phyloP scores from a whole-genome alignment of 2,113 vertebrate species.

The Picathartes gymnocephalus region DNA sequence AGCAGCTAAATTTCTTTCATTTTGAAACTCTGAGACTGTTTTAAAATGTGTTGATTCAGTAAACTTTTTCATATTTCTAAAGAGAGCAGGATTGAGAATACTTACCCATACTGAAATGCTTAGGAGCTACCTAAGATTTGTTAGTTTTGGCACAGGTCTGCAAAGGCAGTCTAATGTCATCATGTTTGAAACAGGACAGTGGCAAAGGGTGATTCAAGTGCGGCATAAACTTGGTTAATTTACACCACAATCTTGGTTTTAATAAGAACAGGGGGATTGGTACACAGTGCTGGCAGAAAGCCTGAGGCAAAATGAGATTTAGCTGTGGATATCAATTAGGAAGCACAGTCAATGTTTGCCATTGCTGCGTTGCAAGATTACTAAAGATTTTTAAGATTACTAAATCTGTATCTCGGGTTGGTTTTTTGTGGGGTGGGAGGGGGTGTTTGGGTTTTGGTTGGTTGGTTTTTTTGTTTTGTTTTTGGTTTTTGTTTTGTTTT shows the following conservation, averaged over 20 bases:
- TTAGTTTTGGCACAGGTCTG: conserved; percentile 6
- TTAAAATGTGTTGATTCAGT: background rate
- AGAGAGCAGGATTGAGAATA: background rate
- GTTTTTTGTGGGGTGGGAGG: too few species aligned
- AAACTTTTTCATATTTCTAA: background rate
- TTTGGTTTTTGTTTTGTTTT: too few species aligned
- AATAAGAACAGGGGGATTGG: background rate
- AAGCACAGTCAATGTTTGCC: background rate
- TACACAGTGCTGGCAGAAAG: background rate
- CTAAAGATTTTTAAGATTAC: background rate
- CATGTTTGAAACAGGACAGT: background rate
- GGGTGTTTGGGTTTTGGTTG: too few species aligned
- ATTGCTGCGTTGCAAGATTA: background rate
- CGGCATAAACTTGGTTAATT: background rate
- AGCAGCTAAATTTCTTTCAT: background rate
- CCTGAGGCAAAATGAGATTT: background rate
- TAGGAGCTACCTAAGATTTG: background rate
- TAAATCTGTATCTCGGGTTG: background rate
- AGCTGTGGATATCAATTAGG: background rate
- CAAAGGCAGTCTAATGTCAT: background rate
- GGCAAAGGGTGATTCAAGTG: background rate
- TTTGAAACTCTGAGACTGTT: background rate
- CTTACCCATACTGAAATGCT: background rate
- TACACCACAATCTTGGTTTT: background rate
- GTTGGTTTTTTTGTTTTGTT: too few species aligned